Percentiles rank a stretch among this genome's conserved stretches.
phyloP scores from a whole-genome alignment of 2,888 invertebrate species.

The Celastrina argiolus region DNA sequence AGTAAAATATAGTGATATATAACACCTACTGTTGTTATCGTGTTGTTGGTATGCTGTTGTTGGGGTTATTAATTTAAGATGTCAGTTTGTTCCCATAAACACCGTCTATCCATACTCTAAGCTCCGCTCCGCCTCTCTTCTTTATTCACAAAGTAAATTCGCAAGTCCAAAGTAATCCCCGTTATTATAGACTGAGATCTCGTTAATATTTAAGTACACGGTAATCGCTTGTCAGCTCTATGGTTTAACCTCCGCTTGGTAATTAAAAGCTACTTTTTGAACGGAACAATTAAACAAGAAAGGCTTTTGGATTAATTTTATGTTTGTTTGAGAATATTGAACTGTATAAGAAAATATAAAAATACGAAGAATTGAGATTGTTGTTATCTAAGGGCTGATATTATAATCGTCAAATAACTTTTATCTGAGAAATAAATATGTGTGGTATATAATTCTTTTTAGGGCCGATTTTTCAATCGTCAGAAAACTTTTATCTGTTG shows the following conservation, averaged over 20 bases:
- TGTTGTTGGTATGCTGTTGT: no score
- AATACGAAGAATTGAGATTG: no score
- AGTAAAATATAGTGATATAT: no score
- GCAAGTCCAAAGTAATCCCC: not conserved
- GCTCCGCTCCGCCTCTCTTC: not conserved
- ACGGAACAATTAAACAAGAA: not conserved
- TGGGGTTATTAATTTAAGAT: no score
- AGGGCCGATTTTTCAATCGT: no score
- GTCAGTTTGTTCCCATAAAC: not conserved
- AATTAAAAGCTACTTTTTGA: not conserved
- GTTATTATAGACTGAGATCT: slow-evolving; percentile 8
- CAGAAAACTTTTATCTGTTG: no score
- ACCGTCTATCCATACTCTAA: not conserved
- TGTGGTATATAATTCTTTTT: no score
- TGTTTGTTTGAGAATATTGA: not conserved
- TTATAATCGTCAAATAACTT: no score
- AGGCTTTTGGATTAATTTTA: not conserved
- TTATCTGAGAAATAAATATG: no score
- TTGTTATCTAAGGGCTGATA: no score
- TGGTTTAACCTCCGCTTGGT: not conserved
- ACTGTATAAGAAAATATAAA: no score
- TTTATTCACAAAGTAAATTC: slow-evolving; percentile 18
- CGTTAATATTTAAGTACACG: slow-evolving; percentile 18
- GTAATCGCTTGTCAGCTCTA: slow-evolving; percentile 10
- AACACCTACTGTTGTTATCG: no score